Base-by-base conservation (phyloP, 2,113 vertebrate species). In the Casuarius casuarius region DNA sequence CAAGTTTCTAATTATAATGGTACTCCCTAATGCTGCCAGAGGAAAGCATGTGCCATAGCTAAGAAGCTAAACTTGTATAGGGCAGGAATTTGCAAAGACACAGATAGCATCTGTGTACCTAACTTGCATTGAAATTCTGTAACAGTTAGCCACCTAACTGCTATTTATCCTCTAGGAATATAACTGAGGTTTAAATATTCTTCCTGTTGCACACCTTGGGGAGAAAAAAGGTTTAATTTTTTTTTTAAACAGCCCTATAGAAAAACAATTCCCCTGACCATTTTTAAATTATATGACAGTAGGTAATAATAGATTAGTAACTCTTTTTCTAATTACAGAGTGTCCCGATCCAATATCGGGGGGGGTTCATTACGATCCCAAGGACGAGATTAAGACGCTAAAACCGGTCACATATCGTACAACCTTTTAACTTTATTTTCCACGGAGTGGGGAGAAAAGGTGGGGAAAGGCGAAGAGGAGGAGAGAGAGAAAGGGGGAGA, bases 1-100 rank as follows among this genome's bases (percentile, higher is more conserved):
- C 40, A 67, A 78, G 49, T 95, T 96, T 95, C 95, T 95, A 95
- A 96, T 97, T 97, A 96, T 96, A 96, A 89, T 80, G 28, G 77
- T 88, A 19, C 8, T 95, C 42, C 54, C 29, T 94, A 92, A 92
- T 77, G 48, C 10, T 93, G 49, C 42, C 62, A 23, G 82, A 73
- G 35, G n/a, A 94, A 92, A 90, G 78, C 28, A 67, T 51, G 62
- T 91, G 19, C 7, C 61, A 31, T 28, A 80, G 63, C 33, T 89
- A 67, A 87, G 92, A 75, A 44, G 15, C 9, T 87, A 56, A 20
- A 11, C 82, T 96, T 97, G 71, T 88, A 11, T 17, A 42, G 7
- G 26, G 33, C 16, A 63, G n/a, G 52, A 81, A 78, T 65, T 65
- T 75, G 21, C 7, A 54, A 85, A 95, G 28, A 19, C 38, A 48